Evolutionary conservation across 2,113 vertebrate genomes (phyloP).

Genomic region (Ciconia boyciana): DNA sequence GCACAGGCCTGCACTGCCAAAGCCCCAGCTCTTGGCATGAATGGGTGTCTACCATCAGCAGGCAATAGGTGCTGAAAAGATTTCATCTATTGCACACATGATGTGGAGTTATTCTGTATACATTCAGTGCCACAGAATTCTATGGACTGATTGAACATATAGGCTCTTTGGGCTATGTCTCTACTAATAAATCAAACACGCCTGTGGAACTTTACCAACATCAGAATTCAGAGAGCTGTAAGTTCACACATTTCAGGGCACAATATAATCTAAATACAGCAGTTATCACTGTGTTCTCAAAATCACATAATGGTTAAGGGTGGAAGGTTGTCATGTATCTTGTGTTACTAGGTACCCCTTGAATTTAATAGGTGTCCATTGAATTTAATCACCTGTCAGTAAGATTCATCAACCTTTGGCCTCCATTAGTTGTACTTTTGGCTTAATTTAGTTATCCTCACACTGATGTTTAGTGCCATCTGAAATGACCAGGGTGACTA

Average conservation of each 20-base stretch:
- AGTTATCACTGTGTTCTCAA: neutral
- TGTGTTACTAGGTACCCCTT: neutral
- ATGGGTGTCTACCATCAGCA: neutral
- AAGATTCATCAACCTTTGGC: neutral
- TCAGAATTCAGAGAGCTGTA: neutral
- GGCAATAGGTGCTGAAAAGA: accelerated
- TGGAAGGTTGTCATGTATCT: neutral
- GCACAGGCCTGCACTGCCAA: neutral
- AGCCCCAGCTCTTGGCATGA: neutral
- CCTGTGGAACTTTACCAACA: neutral
- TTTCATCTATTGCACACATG: neutral
- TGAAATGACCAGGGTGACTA: neutral
- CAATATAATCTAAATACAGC: neutral
- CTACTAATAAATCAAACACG: neutral
- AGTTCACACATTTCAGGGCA: neutral
- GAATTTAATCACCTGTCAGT: neutral
- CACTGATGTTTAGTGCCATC: neutral
- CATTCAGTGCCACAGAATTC: neutral
- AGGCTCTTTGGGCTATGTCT: neutral
- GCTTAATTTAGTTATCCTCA: neutral
- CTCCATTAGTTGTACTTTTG: neutral
- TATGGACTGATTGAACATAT: neutral
- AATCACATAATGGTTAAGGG: neutral
- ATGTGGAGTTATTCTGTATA: neutral
- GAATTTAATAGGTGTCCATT: neutral